Conservation (phyloP, 92 coral and sea anemone species). For the Pocillopora meandrina region DNA sequence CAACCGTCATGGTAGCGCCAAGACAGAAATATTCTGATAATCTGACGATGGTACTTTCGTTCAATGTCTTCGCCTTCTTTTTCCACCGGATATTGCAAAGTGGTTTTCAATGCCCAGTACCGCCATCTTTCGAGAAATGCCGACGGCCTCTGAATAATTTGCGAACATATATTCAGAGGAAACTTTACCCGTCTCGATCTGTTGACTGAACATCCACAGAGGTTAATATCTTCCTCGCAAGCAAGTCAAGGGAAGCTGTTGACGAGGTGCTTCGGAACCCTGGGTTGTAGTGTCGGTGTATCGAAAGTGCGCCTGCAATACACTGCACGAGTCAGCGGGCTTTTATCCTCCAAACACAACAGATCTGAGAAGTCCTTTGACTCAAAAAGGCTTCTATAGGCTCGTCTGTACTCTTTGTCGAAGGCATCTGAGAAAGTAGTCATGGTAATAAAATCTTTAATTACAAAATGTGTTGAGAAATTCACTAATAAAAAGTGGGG, state of each 20-base stretch:
- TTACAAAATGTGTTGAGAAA: no score
- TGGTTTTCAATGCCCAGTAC: no score
- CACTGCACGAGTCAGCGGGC: slow-evolving; percentile 67
- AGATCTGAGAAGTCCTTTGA: slow-evolving; percentile 68
- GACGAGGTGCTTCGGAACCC: slow-evolving; percentile 78
- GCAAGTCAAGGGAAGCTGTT: slow-evolving; percentile 30
- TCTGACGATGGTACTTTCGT: no score
- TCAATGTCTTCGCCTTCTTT: no score
- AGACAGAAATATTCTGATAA: no score
- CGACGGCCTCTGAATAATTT: background rate
- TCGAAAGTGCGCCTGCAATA: slow-evolving; percentile 86
- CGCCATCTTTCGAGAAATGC: background rate
- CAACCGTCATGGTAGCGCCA: no score
- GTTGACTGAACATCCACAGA: background rate
- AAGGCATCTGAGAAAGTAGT: slow-evolving; percentile 72
- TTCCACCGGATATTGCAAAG: no score
- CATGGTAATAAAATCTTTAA: background rate
- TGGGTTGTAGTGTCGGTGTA: slow-evolving; percentile 87
- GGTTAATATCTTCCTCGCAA: background rate
- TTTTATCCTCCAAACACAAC: slow-evolving; percentile 77
- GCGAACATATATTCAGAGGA: background rate
- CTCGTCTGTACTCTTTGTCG: slow-evolving; percentile 92
- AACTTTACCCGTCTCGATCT: background rate
- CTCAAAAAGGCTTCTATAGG: slow-evolving; percentile 67
- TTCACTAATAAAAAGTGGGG: no score